These are phyloP conservation scores for Agrochola circellaris DNA, from an alignment of 2,888 invertebrate species.

Conservation along the genomic window DNA sequence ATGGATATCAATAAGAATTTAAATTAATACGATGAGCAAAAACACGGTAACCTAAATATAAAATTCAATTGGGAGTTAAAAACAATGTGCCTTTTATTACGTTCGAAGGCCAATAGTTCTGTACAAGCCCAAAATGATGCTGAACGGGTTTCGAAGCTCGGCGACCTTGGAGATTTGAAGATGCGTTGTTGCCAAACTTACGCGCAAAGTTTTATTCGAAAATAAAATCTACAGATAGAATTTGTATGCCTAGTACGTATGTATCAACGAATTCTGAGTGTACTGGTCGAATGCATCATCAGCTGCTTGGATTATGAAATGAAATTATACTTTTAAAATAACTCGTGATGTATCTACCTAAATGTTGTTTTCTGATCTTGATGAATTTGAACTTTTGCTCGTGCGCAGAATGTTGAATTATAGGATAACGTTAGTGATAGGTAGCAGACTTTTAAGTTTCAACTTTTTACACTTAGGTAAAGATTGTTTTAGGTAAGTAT, in stretches of 20 bases:
- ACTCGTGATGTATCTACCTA: not conserved
- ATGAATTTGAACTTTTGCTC: not conserved
- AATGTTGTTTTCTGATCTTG: not conserved
- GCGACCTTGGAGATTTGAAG: slow-evolving; percentile 44
- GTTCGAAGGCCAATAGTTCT: slow-evolving; percentile 35
- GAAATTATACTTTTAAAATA: not conserved
- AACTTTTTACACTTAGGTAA: not conserved
- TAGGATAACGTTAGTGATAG: not conserved
- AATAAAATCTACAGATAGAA: slow-evolving; percentile 36
- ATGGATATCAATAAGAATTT: not conserved
- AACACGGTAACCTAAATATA: slow-evolving; percentile 31
- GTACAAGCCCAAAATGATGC: slow-evolving; percentile 30
- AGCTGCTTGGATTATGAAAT: not conserved
- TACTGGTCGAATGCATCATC: not conserved
- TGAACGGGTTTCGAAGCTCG: slow-evolving; percentile 53
- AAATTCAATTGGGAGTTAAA: slow-evolving; percentile 20
- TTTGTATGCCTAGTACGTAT: slow-evolving; percentile 39
- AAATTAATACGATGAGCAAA: slow-evolving; percentile 2
- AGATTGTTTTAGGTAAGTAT: not conserved
- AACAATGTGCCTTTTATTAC: slow-evolving; percentile 34
- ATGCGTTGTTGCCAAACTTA: slow-evolving; percentile 58
- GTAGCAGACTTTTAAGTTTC: not conserved
- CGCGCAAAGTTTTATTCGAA: slow-evolving; percentile 6
- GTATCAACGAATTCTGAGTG: not conserved
- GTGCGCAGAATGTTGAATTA: no score